Base-by-base conservation (phyloP, 2,113 vertebrate species). In the Nycticorax nycticorax region DNA sequence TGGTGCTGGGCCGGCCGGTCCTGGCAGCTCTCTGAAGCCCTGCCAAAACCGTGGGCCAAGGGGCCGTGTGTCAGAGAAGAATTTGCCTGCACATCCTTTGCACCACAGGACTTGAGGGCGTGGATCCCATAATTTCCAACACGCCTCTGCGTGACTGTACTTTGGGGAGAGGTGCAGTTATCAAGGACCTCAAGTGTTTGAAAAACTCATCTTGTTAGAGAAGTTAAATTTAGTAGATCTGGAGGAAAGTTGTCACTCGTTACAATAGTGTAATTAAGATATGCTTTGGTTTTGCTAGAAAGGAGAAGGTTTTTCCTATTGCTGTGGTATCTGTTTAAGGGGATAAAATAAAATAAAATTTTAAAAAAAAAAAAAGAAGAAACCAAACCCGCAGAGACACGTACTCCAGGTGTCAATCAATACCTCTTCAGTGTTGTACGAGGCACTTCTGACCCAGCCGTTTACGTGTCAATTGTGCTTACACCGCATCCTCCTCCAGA, bases 61-160 rank as follows among this genome's bases (percentile, higher is more conserved):
- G 23, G 24, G 4, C 57, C 4, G 1, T 2, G 1, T 7, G 26
- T 20, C 12, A 4, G 39, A 41, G 5, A 30, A 14, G 35, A 32
- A 5, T 7, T 10, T 1, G 1, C 53, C 59, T 15, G 10, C 1
- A 0, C n/a, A 9, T 35, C 41, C 15, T 32, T 45, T 12, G 14
- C 9, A 3, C n/a, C 6, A 2, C 1, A 2, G 57, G 33, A 7
- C 23, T 35, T 8, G 14, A 26, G 50, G 22, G 16, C 20, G 22
- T 4, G 12, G 22, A 4, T 15, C 7, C 1, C 4, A 2, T 12
- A 7, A 3, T 26, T 33, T 17, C 50, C 39, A 8, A 39, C 0
- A 0, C 5, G 4, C 39, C 27, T 37, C 45, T 14, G n/a, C 8
- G 4, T 12, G 21, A 27, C 8, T 4, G 27, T 47, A 7, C 15